A percentile compares a stretch with the other conserved stretches of the same genome.
Conservation (phyloP, 2,888 invertebrate species). For the Torymus auratus region DNA sequence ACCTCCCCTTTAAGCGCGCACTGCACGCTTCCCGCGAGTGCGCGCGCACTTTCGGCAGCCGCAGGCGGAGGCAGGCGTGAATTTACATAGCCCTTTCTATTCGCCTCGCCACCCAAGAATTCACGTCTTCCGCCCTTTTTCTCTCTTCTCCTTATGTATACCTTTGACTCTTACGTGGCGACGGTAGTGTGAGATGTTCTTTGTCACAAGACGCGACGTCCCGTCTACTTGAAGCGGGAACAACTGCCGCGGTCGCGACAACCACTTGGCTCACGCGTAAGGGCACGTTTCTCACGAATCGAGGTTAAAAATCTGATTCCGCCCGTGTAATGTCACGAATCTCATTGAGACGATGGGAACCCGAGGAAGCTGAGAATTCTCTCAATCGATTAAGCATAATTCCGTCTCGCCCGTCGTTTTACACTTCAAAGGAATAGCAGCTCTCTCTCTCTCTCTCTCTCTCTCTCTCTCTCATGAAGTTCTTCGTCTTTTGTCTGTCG, state of each 20-base stretch:
- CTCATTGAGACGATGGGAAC: not conserved
- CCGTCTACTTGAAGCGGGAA: constrained; percentile 20
- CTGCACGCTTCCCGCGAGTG: not conserved
- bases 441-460: too few relatives aligned
- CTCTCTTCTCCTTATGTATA: too few relatives aligned
- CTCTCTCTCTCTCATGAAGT: not conserved
- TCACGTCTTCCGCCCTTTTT: not conserved
- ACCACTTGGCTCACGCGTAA: not conserved
- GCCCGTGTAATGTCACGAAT: constrained; percentile 20
- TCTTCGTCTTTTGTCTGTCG: too few relatives aligned
- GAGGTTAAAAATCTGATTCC: constrained; percentile 44
- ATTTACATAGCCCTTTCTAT: constrained; percentile 18
- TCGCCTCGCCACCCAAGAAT: not conserved
- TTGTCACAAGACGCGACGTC: constrained; percentile 4
- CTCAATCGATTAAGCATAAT: constrained; percentile 30
- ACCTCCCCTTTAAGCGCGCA: constrained; percentile 25
- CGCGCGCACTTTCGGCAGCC: not conserved
- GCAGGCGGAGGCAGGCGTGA: constrained; percentile 12
- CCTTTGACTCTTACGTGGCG: too few relatives aligned
- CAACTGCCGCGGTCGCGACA: constrained; percentile 7
- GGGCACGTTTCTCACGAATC: constrained; percentile 23
- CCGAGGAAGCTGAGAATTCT: not conserved
- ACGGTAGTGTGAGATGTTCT: not conserved
- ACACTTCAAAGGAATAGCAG: constrained; percentile 5
- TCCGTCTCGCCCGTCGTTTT: not conserved